These are phyloP conservation scores for Phragmatobia fuliginosa DNA, from an alignment of 2,888 invertebrate genomes.

Conservation along the genomic window DNA sequence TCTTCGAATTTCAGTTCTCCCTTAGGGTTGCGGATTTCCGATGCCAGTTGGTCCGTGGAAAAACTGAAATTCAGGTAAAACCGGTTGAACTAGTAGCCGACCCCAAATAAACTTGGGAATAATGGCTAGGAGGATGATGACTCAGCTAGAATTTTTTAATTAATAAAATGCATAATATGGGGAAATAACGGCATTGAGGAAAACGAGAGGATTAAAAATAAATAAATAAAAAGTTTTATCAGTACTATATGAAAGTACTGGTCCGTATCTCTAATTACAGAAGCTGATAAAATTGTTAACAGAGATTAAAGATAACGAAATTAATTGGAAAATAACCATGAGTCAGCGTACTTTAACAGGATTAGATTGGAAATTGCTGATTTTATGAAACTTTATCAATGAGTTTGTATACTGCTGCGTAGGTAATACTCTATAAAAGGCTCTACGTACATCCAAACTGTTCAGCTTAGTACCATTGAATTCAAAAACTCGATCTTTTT, in stretches of 20 bases:
- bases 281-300: conserved; percentile 19
- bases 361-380: conserved; percentile 40
- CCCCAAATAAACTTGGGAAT: too few relatives aligned
- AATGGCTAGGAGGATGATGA: too few relatives aligned
- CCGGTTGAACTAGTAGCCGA: too few relatives aligned
- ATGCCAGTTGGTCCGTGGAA: too few relatives aligned
- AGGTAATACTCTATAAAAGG: background rate
- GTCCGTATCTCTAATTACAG: background rate
- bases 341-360: conserved; percentile 33
- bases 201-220: background rate
- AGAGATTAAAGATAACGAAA: conserved; percentile 19
- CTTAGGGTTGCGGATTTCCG: too few relatives aligned
- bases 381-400: conserved; percentile 45
- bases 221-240: background rate
- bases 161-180: too few relatives aligned
- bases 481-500: too few relatives aligned
- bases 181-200: background rate
- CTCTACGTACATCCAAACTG: background rate
- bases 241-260: too few relatives aligned
- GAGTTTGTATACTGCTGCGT: background rate
- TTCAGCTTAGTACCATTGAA: too few relatives aligned
- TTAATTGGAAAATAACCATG: conserved; percentile 23
- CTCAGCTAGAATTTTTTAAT: too few relatives aligned
- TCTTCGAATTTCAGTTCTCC: too few relatives aligned
- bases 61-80: too few relatives aligned